Evolutionary conservation across 2,888 invertebrate genomes (phyloP), one percentile per base, ranked within the genome.

Genomic region (Helobdella robusta): DNA sequence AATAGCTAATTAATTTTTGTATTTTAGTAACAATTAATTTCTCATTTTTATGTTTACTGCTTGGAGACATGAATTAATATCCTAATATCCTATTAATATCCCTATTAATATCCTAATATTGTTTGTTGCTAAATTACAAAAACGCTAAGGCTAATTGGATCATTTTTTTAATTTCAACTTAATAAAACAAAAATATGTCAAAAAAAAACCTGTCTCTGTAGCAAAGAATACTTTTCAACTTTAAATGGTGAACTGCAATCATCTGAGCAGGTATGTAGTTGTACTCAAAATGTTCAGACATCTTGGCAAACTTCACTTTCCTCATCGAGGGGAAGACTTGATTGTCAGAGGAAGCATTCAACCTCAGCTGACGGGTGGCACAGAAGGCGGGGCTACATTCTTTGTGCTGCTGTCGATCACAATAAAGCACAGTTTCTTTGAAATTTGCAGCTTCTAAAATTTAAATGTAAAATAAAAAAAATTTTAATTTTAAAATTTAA

Each of bases 271-370:
- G 79, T 58, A 79, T 78, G 71, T 78, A 77, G 72, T 79, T 79
- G 73, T 79, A 79, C 67, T 79, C 79, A 68, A 79, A 79, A 72
- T 79, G 79, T 71, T 79, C 78, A 0, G 78, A 77, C 78, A 79
- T 78, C 71, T 78, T 78, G 18, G 77, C 75, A 70, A 78, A 78
- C 69, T 77, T 78, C 70, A 74, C 74, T 52, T 75, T 73, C 63
- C 77, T 72, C 54, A 78, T 69, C 70, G 78, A 77, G 65, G 76
- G 74, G 72, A 78, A 78, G 66, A 78, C 71, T 18, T 76, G 73
- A 30, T 73, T 74, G 8, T 75, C 73, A 69, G 77, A 77, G 72
- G 75, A 76, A 69, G 78, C 75, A 70, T 77, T 78, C 66, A 78
- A 76, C 70, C 78, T 75, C 28, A 76, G 77, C 65, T 78, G 78